A percentile compares a stretch with the other conserved stretches of the same genome.
These are phyloP conservation scores for Jordanella pulchra DNA, from an alignment of 2,797 vertebrate genomes.

Conservation along the genomic window DNA sequence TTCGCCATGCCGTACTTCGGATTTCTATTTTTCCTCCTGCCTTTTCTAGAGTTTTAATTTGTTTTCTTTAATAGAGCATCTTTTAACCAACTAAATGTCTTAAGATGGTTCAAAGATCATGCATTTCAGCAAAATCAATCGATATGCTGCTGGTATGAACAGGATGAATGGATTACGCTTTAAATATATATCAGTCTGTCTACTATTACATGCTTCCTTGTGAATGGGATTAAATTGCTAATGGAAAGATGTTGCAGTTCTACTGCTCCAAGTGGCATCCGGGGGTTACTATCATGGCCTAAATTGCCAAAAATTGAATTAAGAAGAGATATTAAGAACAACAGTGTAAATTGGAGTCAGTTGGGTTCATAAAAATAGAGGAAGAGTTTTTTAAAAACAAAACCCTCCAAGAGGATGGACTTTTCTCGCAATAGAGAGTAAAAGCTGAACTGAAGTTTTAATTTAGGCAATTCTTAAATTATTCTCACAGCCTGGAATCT, in stretches of 20 bases:
- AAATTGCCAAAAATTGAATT: not conserved
- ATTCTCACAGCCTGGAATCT: not conserved
- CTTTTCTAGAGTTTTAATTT: not conserved
- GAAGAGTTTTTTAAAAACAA: not conserved
- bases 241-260: not conserved
- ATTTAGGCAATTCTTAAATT: not conserved
- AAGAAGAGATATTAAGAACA: not conserved
- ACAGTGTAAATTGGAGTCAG: no score
- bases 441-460: not conserved
- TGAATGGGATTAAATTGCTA: not conserved
- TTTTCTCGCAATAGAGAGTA: no score
- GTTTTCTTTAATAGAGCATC: not conserved
- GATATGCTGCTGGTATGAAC: not conserved
- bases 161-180: not conserved
- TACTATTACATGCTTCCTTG: not conserved
- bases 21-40: not conserved
- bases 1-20: not conserved
- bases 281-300: not conserved
- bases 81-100: not conserved
- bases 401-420: not conserved
- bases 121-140: not conserved
- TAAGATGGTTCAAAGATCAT: not conserved
- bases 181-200: not conserved
- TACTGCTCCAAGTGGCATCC: not conserved
- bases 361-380: not conserved